These are phyloP conservation scores for Amorpha juglandis DNA, from an alignment of 2,888 invertebrate genomes.

Conservation along the genomic window DNA sequence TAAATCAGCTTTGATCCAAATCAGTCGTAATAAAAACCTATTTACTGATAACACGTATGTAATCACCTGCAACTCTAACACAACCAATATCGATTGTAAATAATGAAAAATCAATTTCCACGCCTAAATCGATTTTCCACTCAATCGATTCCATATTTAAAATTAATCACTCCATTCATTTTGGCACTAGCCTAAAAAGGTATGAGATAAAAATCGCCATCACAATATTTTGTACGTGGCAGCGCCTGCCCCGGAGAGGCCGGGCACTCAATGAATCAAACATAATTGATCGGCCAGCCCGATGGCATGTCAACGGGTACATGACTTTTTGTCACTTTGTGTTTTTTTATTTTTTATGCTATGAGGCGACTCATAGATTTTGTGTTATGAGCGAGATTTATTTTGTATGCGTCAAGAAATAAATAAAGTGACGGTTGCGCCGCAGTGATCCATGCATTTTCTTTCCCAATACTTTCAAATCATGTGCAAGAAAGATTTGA, in stretches of 20 bases:
- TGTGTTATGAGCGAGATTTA: background rate
- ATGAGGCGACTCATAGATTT: background rate
- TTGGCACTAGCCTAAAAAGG: slow-evolving; percentile 27
- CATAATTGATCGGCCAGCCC: slow-evolving; percentile 73
- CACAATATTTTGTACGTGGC: slow-evolving; percentile 77
- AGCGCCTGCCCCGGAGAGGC: slow-evolving; percentile 52
- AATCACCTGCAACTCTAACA: background rate
- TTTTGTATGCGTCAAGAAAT: background rate
- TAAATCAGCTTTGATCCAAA: too few species aligned
- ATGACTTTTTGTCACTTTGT: slow-evolving; percentile 68
- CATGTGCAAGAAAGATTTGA: too few species aligned
- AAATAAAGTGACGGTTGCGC: too few species aligned
- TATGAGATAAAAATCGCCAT: slow-evolving; percentile 72
- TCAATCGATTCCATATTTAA: background rate
- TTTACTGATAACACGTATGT: too few species aligned
- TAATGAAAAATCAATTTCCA: background rate
- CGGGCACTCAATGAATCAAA: slow-evolving; percentile 74
- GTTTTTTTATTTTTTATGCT: background rate
- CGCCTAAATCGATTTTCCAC: background rate
- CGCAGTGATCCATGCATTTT: too few species aligned
- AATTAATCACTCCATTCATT: slow-evolving; percentile 11
- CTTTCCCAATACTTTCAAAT: too few species aligned
- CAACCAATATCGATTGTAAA: background rate
- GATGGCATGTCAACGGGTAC: slow-evolving; percentile 63
- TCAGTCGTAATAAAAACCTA: too few species aligned